Evolutionary conservation across 2,888 invertebrate genomes (phyloP).

Genomic region (Hecatera dysodea): DNA sequence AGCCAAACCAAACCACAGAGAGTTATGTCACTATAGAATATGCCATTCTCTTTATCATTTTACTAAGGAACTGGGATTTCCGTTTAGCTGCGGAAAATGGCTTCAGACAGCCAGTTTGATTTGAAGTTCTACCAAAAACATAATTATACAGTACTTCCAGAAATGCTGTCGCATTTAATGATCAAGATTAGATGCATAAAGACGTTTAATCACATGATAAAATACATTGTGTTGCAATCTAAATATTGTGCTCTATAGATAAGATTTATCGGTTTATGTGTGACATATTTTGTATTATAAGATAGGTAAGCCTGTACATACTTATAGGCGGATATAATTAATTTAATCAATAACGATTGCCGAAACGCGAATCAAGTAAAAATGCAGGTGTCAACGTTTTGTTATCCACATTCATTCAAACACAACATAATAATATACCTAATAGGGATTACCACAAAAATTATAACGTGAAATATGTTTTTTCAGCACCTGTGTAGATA

Average conservation of each 20-base stretch:
- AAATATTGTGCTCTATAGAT: constrained; percentile 23
- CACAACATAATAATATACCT: background rate
- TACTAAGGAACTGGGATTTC: too few species aligned
- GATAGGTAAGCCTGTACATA: constrained; percentile 10
- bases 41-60: too few species aligned
- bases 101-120: background rate
- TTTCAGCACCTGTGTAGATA: background rate
- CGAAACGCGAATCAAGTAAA: background rate
- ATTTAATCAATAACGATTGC: constrained; percentile 1
- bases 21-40: too few species aligned
- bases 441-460: background rate
- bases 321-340: constrained; percentile 9
- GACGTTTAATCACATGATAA: constrained; percentile 15
- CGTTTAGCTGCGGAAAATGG: too few species aligned
- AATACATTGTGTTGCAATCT: constrained; percentile 25
- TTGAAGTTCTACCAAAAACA: too few species aligned
- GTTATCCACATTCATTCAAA: constrained; percentile 8
- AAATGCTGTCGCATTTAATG: background rate
- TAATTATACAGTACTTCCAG: background rate
- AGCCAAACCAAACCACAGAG: too few species aligned
- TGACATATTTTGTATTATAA: background rate
- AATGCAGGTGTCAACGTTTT: background rate
- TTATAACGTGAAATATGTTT: background rate
- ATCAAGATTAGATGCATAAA: background rate
- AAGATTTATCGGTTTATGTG: constrained; percentile 17